Base-by-base conservation (phyloP, 1,140 invertebrate species). In the Camponotus vicinus region DNA sequence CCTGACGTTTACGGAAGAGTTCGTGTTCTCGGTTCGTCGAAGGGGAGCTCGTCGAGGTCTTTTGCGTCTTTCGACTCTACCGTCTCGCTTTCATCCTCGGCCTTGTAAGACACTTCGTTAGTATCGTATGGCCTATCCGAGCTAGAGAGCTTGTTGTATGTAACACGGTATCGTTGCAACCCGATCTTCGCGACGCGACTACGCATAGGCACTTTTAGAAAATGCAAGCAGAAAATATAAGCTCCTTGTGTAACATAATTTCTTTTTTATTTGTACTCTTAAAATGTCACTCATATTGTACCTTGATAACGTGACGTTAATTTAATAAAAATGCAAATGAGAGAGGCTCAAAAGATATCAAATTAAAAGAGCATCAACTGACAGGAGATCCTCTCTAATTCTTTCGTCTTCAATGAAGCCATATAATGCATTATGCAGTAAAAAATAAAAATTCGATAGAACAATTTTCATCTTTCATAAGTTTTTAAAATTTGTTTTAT, bases 101-200 rank as follows among this genome's bases (percentile, higher is more conserved):
- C 70, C 49, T 71, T 83, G 57, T 83, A 13, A 45, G 40, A 42
- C 40, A 83, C 42, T 83, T 83, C 27, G 55, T 83, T 83, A 82
- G 79, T 73, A 73, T 83, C n/a, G 69, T 49, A 49, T 63, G 42
- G 55, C 69, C n/a, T 37, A 27, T 34, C 4, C 32, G n/a, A n/a
- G 13, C n/a, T 42, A 59, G 49, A 70, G 70, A 21, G 69, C 67
- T 82, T 61, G 79, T 73, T 61, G 79, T 37, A n/a, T 49, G 42
- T n/a, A 52, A 83, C 13, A 27, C 34, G 64, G 49, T 67, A 79
- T n/a, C 37, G 55, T 75, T 75, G 69, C 57, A 83, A 83, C 32
- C 42, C 27, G 79, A 83, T 83, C 79, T 75, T 75, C 27, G 69
- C 32, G 57, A 27, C 55, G 40, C 27, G 40, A 9, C 45, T 80